phyloP scores from a whole-genome alignment of 1,140 invertebrate species.

The Diabrotica virgifera region DNA sequence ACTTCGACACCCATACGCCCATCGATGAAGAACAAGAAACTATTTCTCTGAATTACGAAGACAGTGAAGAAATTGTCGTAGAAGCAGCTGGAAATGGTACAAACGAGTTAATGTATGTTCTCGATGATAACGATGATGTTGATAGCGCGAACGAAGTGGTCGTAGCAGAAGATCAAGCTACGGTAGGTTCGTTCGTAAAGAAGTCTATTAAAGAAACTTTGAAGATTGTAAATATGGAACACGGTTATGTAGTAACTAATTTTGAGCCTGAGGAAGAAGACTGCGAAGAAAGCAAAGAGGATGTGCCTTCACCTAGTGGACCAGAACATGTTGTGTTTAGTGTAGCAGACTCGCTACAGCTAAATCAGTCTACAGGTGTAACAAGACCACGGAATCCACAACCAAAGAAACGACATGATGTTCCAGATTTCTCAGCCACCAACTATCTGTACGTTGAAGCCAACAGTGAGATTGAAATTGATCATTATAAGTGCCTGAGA shows the following conservation, averaged over 20 bases:
- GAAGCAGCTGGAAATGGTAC: slow-evolving; percentile 34
- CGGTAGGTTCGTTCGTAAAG: neutral
- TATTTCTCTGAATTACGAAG: slow-evolving; percentile 32
- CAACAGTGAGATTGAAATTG: slow-evolving; percentile 40
- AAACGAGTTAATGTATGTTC: slow-evolving; percentile 40
- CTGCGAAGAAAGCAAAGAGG: slow-evolving; percentile 22
- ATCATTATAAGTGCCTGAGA: slow-evolving; percentile 43
- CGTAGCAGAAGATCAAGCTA: slow-evolving; percentile 36
- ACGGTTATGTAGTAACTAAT: slow-evolving; percentile 42
- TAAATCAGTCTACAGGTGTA: slow-evolving; percentile 23
- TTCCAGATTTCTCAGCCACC: slow-evolving; percentile 45
- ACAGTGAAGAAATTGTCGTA: slow-evolving; percentile 27
- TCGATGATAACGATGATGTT: slow-evolving; percentile 27
- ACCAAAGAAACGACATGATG: slow-evolving; percentile 37
- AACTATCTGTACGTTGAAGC: slow-evolving; percentile 39
- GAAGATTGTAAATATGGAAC: slow-evolving; percentile 40
- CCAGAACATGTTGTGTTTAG: slow-evolving; percentile 17
- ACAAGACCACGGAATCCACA: slow-evolving; percentile 28
- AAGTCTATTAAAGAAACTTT: slow-evolving; percentile 23
- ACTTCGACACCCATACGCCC: slow-evolving; percentile 38
- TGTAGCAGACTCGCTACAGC: neutral
- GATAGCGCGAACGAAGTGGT: slow-evolving; percentile 43
- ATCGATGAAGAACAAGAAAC: slow-evolving; percentile 20
- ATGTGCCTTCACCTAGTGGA: neutral
- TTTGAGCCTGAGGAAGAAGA: slow-evolving; percentile 33